Base-by-base conservation (phyloP, 2,113 vertebrate species). In the Siphamia tubifer region DNA sequence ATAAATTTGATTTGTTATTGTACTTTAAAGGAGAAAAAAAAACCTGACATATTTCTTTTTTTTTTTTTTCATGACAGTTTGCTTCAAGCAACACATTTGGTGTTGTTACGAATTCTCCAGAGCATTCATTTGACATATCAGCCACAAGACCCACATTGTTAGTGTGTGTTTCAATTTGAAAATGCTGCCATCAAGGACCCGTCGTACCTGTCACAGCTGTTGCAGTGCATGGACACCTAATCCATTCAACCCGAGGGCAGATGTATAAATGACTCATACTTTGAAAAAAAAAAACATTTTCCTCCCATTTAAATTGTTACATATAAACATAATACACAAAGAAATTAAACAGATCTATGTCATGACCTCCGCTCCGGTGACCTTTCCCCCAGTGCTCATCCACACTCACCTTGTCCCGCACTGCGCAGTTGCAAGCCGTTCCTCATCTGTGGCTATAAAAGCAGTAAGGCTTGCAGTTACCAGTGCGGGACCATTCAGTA, bases 21-120 rank as follows among this genome's bases (percentile, higher is more conserved):
- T 74, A 23, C 45, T 6, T 51, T 68, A 71, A 21, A 44, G 68
- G n/a, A n/a, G n/a, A n/a, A n/a, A n/a, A 70, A 70, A 40, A 47
- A 40, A 15, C n/a, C 4, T 55, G 75, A 56, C 61, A 77, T 30
- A 34, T 65, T 74, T 78, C 52, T 36, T 67, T 65, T 74, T 52
- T 38, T 36, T 67, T 65, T 74, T 52, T 38, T 28, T 15, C 12
- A 16, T 30, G 68, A 72, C 79, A 71, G 42, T 47, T 81, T 55
- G 74, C 80, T 73, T 56, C 49, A 67, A 70, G 83, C 80, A 48
- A 69, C 24, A 58, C 58, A 55, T 81, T 68, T 72, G 62, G 47
- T 52, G 28, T 30, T 10, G 19, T 60, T 10, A 52, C 2, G 54
- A 71, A 74, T 60, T 44, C 77, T 62, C 79, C 25, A 2, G 69